These are phyloP conservation scores for Benitochromis conjunctus DNA, from an alignment of 2,113 vertebrate species.

Conservation along the genomic window DNA sequence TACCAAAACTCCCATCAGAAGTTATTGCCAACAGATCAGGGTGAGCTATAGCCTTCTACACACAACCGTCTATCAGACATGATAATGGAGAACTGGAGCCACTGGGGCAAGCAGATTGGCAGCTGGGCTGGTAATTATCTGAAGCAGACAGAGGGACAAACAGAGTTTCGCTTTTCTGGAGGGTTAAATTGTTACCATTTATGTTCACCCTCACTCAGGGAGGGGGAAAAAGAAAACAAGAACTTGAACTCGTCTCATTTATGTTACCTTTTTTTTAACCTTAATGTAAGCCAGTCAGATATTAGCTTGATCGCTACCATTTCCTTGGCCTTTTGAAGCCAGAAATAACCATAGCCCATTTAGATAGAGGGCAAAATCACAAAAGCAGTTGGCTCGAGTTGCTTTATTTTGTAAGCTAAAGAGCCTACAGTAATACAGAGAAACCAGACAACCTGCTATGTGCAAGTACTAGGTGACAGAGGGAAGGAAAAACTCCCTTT, in stretches of 20 bases:
- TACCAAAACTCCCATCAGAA: slow-evolving; percentile 1
- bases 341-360: neutral
- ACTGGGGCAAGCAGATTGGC: slow-evolving; percentile 26
- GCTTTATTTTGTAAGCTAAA: neutral
- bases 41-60: slow-evolving; percentile 39
- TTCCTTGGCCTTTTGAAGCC: neutral
- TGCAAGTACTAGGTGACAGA: no score
- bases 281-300: neutral
- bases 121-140: slow-evolving; percentile 31
- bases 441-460: no score
- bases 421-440: neutral
- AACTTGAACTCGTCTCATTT: neutral
- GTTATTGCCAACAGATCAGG: slow-evolving; percentile 32
- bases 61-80: slow-evolving; percentile 22
- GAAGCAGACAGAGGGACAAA: slow-evolving; percentile 15
- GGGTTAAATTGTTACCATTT: neutral
- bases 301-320: neutral
- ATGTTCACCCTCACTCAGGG: slow-evolving; percentile 5
- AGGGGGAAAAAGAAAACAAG: neutral
- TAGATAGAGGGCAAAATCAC: neutral
- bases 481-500: no score
- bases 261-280: slow-evolving; percentile 25
- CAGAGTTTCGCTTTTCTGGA: neutral
- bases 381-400: neutral
- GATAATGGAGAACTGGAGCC: slow-evolving; percentile 32